Percentiles rank a stretch among this genome's conserved stretches.
Evolutionary conservation across 2,113 vertebrate genomes (phyloP).

Genomic region (Callithrix jacchus): DNA sequence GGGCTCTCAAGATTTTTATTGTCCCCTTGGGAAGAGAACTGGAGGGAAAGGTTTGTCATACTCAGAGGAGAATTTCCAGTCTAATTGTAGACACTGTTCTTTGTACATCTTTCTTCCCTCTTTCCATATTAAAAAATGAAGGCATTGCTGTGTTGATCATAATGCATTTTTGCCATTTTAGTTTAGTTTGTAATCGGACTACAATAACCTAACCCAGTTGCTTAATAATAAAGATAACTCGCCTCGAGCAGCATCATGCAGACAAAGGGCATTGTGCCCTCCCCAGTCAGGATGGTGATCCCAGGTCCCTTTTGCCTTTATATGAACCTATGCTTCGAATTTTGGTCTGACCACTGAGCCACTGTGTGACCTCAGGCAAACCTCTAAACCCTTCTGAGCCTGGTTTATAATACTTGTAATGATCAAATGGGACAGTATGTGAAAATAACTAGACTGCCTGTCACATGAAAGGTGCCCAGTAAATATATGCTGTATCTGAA

Average conservation of each 20-base stretch:
- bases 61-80: neutral
- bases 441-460: neutral
- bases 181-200: neutral
- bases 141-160: neutral
- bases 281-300: rapidly evolving
- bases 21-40: neutral
- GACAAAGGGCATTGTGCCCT: neutral
- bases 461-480: neutral
- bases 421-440: neutral
- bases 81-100: neutral
- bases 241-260: neutral
- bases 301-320: neutral
- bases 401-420: neutral
- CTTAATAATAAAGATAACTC: neutral
- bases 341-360: neutral
- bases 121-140: neutral
- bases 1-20: neutral
- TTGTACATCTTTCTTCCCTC: neutral
- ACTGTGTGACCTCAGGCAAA: neutral
- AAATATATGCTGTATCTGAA: neutral
- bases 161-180: neutral
- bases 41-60: neutral
- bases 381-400: neutral
- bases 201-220: neutral
- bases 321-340: neutral